Evolutionary conservation across 2,797 vertebrate genomes (phyloP).

Genomic region (Leuciscus waleckii): DNA sequence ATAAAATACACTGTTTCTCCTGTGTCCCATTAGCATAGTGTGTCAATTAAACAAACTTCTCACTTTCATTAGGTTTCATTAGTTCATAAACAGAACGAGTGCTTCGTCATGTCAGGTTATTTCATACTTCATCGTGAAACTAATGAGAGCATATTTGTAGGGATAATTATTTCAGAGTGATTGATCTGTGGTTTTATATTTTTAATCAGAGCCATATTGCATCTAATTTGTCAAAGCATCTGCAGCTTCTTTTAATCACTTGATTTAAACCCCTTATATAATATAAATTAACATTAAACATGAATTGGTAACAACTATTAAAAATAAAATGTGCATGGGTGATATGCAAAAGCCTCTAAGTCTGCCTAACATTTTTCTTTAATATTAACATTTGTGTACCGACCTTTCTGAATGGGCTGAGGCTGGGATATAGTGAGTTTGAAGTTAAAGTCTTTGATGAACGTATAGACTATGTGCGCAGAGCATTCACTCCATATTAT

Average conservation of each 20-base stretch:
- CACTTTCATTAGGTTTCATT: neutral
- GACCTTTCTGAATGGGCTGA: too few species aligned
- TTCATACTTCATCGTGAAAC: neutral
- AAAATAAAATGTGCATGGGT: neutral
- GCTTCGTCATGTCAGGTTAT: neutral
- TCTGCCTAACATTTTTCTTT: too few species aligned
- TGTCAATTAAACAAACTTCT: neutral
- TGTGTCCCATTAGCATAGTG: neutral
- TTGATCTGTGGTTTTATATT: neutral
- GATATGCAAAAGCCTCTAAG: too few species aligned
- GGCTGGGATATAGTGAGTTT: too few species aligned
- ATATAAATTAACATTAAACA: neutral
- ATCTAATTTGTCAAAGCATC: neutral
- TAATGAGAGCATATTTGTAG: conserved; percentile 7
- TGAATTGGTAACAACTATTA: neutral
- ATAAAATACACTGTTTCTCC: neutral
- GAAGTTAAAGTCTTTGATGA: too few species aligned
- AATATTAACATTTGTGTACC: too few species aligned
- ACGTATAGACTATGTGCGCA: too few species aligned
- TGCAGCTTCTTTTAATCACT: neutral
- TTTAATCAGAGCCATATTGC: neutral
- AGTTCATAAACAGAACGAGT: neutral
- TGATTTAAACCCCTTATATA: neutral
- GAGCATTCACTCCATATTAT: too few species aligned
- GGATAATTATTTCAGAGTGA: conserved; percentile 8